A percentile compares a stretch with the other conserved stretches of the same genome.
Evolutionary conservation across 2,888 invertebrate species (phyloP).

Genomic region (Drosophila rubida): DNA sequence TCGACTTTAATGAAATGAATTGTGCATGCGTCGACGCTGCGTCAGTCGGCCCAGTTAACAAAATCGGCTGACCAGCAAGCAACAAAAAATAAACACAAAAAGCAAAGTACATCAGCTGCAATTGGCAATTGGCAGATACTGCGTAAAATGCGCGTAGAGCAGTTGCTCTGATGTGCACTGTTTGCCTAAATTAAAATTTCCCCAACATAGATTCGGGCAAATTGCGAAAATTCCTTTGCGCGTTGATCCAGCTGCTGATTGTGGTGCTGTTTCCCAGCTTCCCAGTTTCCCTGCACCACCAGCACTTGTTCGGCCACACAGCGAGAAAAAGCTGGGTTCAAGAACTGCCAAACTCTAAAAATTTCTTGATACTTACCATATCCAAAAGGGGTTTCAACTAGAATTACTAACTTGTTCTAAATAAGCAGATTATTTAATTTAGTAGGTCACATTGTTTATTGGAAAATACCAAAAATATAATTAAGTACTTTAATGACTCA

Average conservation of each 20-base stretch:
- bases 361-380: background rate
- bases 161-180: constrained; percentile 1
- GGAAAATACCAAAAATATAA: too few relatives aligned
- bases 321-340: too few relatives aligned
- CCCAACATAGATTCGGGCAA: constrained; percentile 42
- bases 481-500: too few relatives aligned
- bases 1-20: constrained; percentile 10
- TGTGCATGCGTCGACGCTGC: constrained; percentile 39
- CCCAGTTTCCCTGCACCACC: background rate
- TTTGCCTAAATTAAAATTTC: constrained; percentile 25
- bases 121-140: constrained; percentile 1
- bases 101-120: constrained; percentile 30
- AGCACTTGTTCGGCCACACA: background rate
- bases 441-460: too few relatives aligned
- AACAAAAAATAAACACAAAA: constrained; percentile 1
- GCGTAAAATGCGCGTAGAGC: constrained; percentile 2
- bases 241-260: constrained; percentile 20
- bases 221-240: constrained; percentile 51
- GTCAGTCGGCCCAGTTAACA: constrained; percentile 29
- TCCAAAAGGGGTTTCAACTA: too few relatives aligned
- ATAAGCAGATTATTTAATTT: too few relatives aligned
- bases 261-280: constrained; percentile 3
- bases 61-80: background rate
- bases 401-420: too few relatives aligned
- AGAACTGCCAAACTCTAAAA: background rate